Conservation (phyloP, 2,113 vertebrate species). For the Redunca redunca region DNA sequence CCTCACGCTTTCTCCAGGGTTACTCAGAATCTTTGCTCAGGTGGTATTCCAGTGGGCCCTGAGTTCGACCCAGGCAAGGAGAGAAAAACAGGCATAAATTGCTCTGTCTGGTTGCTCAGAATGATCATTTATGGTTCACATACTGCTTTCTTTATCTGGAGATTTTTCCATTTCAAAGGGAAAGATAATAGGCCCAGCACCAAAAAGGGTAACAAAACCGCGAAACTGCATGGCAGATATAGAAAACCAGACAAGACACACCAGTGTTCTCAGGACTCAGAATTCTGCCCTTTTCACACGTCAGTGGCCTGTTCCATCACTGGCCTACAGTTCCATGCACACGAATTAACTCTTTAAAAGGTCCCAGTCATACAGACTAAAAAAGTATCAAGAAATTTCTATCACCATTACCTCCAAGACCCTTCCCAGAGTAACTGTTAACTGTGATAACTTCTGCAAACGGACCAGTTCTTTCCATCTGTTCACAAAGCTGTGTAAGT, state of each 20-base stretch:
- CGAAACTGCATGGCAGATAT: not conserved
- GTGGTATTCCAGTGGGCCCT: not conserved
- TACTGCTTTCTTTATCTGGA: not conserved
- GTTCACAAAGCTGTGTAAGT: fast-evolving
- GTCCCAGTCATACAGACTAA: not conserved
- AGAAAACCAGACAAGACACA: too few relatives aligned
- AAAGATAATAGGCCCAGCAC: not conserved
- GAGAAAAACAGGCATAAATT: not conserved
- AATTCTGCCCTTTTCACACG: not conserved
- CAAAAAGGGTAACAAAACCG: not conserved
- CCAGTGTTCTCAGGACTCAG: not conserved
- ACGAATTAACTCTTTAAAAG: not conserved
- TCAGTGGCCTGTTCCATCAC: not conserved
- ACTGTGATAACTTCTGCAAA: not conserved
- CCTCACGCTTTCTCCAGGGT: not conserved
- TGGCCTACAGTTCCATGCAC: not conserved
- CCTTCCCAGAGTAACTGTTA: not conserved
- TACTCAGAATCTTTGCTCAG: not conserved
- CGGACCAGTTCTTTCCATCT: not conserved
- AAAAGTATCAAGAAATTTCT: not conserved
- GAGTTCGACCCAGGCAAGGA: not conserved
- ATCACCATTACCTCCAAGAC: not conserved
- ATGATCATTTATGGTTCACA: not conserved
- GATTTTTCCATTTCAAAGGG: not conserved
- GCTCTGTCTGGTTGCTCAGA: not conserved